These are phyloP conservation scores for Pogonophryne albipinna DNA, from an alignment of 2,797 vertebrate species.

Conservation along the genomic window DNA sequence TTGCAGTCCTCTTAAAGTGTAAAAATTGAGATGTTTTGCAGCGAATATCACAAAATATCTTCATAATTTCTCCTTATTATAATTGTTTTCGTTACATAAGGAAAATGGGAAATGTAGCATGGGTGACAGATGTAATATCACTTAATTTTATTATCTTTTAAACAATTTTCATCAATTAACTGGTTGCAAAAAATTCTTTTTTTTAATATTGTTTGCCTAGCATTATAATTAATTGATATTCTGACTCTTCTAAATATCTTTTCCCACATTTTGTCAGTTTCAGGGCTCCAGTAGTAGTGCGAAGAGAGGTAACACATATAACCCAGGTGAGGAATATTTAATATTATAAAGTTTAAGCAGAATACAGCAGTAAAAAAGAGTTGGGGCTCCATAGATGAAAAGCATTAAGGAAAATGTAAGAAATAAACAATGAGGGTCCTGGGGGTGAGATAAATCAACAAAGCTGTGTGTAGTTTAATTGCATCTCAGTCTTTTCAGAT, in stretches of 20 bases:
- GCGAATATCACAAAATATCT: too few relatives aligned
- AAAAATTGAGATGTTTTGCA: too few relatives aligned
- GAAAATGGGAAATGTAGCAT: too few relatives aligned
- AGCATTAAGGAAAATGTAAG: too few relatives aligned
- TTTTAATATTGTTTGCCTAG: background rate
- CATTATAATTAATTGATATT: background rate
- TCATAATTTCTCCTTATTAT: too few relatives aligned
- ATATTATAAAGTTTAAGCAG: background rate
- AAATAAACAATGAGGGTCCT: background rate
- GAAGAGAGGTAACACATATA: background rate
- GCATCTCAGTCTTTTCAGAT: constrained; percentile 16
- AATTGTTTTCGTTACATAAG: too few relatives aligned
- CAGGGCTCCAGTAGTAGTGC: background rate
- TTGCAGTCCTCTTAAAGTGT: too few relatives aligned
- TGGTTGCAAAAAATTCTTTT: too few relatives aligned
- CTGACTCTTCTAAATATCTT: too few relatives aligned
- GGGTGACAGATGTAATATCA: too few relatives aligned
- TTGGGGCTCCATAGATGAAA: background rate
- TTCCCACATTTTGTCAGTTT: background rate
- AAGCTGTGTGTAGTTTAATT: background rate
- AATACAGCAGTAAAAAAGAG: background rate
- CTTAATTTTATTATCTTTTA: too few relatives aligned
- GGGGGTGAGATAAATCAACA: background rate
- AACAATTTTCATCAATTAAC: too few relatives aligned
- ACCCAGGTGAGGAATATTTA: background rate